Evolutionary conservation across 2,888 invertebrate genomes (phyloP).

Genomic region (Drosophila affinis): DNA sequence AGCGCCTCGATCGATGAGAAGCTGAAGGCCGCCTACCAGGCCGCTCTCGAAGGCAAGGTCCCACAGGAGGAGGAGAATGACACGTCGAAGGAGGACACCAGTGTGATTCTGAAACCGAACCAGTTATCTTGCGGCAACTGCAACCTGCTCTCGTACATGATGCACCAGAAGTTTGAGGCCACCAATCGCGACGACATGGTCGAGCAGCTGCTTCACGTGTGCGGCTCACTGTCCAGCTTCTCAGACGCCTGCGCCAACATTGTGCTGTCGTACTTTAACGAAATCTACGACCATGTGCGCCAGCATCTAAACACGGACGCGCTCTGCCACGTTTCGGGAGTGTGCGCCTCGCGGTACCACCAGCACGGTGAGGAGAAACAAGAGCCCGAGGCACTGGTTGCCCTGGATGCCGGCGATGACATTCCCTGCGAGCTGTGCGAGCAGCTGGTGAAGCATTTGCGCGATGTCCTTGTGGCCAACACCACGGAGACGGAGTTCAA

Average conservation of each 20-base stretch:
- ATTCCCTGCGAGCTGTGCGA: constrained; percentile 94
- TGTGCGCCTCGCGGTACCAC: constrained; percentile 87
- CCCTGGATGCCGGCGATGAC: constrained; percentile 85
- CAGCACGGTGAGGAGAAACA: constrained; percentile 86
- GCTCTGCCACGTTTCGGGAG: constrained; percentile 91
- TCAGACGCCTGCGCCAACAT: constrained; percentile 92
- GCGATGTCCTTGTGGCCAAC: constrained; percentile 91
- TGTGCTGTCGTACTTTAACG: constrained; percentile 89
- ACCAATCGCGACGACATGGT: constrained; percentile 81
- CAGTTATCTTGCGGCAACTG: constrained; percentile 80
- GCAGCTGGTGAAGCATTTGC: constrained; percentile 91
- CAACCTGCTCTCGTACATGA: constrained; percentile 74
- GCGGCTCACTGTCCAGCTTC: constrained; percentile 89
- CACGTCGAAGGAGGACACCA: constrained; percentile 18
- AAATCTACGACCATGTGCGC: constrained; percentile 87
- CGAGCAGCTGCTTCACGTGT: constrained; percentile 85
- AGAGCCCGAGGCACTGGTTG: constrained; percentile 84
- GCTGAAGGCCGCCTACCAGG: constrained; percentile 82
- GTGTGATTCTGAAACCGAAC: constrained; percentile 23
- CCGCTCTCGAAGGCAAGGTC: constrained; percentile 64
- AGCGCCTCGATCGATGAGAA: constrained; percentile 88
- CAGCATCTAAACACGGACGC: constrained; percentile 87
- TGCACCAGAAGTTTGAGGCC: constrained; percentile 80
- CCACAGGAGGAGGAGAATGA: constrained; percentile 42
- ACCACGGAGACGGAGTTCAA: constrained; percentile 93